These are phyloP conservation scores for Nilaparvata lugens DNA, from an alignment of 1,140 invertebrate species.

Conservation along the genomic window DNA sequence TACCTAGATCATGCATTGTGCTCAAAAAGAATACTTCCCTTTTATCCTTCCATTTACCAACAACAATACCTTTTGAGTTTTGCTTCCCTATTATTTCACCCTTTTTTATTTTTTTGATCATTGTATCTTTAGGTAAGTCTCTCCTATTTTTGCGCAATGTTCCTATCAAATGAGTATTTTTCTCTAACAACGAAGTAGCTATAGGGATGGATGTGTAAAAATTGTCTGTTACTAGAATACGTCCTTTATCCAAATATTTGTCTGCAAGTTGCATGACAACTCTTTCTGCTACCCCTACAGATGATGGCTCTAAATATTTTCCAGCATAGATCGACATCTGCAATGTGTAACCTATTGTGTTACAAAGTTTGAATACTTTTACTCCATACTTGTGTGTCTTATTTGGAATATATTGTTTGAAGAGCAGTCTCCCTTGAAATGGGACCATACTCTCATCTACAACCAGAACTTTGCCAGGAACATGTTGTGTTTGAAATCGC, in stretches of 20 bases:
- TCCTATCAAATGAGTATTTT: slow-evolving; percentile 32
- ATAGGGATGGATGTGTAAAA: slow-evolving; percentile 34
- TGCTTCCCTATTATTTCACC: slow-evolving; percentile 31
- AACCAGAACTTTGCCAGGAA: slow-evolving; percentile 24
- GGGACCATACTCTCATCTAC: slow-evolving; percentile 34
- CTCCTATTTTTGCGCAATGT: slow-evolving; percentile 17
- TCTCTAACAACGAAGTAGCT: slow-evolving; percentile 28
- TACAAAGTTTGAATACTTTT: slow-evolving; percentile 32
- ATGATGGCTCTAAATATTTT: neutral
- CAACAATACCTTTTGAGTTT: slow-evolving; percentile 18
- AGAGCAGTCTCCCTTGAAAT: slow-evolving; percentile 30
- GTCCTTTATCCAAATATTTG: slow-evolving; percentile 28
- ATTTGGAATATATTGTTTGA: slow-evolving; percentile 29
- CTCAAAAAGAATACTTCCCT: slow-evolving; percentile 30
- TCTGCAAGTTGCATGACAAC: slow-evolving; percentile 17
- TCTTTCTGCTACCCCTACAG: neutral
- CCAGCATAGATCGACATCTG: slow-evolving; percentile 25
- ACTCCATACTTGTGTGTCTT: slow-evolving; percentile 33
- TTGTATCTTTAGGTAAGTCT: slow-evolving; percentile 22
- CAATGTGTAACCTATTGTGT: slow-evolving; percentile 24
- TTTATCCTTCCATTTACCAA: slow-evolving; percentile 35
- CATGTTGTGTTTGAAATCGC: neutral
- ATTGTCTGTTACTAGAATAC: slow-evolving; percentile 37
- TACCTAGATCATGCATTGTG: slow-evolving; percentile 24
- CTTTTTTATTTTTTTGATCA: slow-evolving; percentile 29